Base-by-base conservation (phyloP, 1,140 invertebrate genomes). In the Hormaphis cornu region DNA sequence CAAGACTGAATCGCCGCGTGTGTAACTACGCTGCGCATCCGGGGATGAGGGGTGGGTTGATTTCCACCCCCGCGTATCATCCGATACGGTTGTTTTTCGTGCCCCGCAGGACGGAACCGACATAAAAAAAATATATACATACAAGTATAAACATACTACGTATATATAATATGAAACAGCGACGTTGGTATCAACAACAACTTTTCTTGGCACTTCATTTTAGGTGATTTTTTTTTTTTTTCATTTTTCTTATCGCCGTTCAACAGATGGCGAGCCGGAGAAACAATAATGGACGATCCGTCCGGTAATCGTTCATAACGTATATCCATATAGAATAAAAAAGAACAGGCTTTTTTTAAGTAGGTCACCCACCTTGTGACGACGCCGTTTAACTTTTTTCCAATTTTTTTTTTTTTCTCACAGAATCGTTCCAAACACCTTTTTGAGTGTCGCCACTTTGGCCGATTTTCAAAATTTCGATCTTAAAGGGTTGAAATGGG, bases 11-110 rank as follows among this genome's bases (percentile, higher is more conserved):
- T 66, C 44, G 61, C 61, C 28, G 28, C 44, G 26, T 63, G 61
- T 66, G 35, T 48, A 46, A 9, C 30, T n/a, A 46, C n/a, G 28
- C 12, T 22, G 3, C 16, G 53, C 61, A 33, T 66, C 61, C 61
- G 61, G 61, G 8, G 44, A 50, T n/a, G 12, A 48, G 61, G 61
- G 54, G n/a, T n/a, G 40, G 35, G 54, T 40, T 58, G 16, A 6
- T 22, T 7, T 56, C 33, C 6, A 52, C 7, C 18, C 26, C 61
- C 28, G n/a, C 20, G 16, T 58, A 63, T 33, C 28, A 63, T 66
- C 50, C 28, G 61, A 66, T 66, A 66, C 61, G 44, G 61, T 66
- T 66, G 61, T 66, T 66, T 66, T 66, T 66, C 61, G 8, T 50
- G 44, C 50, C n/a, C n/a, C n/a, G n/a, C n/a, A n/a, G 50, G 42